Evolutionary conservation across 2,797 vertebrate species (phyloP).

Genomic region (Peromyscus nudipes): DNA sequence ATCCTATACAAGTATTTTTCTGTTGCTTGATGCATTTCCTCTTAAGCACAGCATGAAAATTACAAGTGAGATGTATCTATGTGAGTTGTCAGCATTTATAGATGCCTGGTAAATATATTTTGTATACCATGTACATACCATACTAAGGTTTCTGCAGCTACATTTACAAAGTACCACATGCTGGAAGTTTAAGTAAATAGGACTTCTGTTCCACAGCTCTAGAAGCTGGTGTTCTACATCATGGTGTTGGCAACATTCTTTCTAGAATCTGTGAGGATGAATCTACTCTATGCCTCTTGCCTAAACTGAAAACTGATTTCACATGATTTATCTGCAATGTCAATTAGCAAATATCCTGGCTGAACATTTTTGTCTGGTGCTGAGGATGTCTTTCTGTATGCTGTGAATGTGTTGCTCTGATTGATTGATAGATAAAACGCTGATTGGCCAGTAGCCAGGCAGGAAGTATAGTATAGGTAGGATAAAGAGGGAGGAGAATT

Average conservation of each 20-base stretch:
- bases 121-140: neutral
- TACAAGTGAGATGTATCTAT: neutral
- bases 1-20: neutral
- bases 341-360: neutral
- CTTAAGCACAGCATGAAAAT: neutral
- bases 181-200: neutral
- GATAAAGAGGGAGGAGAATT: too few species aligned
- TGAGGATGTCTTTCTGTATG: too few species aligned
- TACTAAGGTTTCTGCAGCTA: neutral
- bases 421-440: too few species aligned
- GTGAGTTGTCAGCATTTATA: neutral
- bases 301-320: neutral
- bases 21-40: neutral
- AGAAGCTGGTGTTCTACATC: too few species aligned
- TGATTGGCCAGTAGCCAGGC: too few species aligned
- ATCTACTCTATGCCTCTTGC: neutral
- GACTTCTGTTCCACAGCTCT: neutral
- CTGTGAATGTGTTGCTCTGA: too few species aligned
- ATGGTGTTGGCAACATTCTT: too few species aligned
- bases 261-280: too few species aligned
- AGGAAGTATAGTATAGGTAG: too few species aligned
- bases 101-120: neutral
- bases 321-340: neutral
- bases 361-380: neutral
- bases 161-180: neutral